Evolutionary conservation across 2,113 vertebrate species (phyloP), one percentile per base, ranked within the genome.

Genomic region (Ctenomys sociabilis): DNA sequence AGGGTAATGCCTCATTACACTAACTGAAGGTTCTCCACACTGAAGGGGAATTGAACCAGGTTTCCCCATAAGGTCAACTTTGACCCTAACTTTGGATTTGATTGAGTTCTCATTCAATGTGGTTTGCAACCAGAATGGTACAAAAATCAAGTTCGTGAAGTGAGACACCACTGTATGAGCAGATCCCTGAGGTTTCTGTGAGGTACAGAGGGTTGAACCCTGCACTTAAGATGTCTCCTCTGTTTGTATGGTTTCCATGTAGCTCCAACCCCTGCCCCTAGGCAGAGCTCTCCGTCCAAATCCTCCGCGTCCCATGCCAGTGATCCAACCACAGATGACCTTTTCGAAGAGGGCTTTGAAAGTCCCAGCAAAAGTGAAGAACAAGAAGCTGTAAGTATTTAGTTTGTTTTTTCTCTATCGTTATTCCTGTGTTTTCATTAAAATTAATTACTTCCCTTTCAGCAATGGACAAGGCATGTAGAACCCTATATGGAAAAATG

Each of bases 351-450:
- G 97, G 99, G 99, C 0, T 99, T 99, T 98, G 99, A 99, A 98
- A 99, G 99, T 97, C 99, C 99, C 52, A 99, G 99, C 98, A 99
- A 99, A 98, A 99, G 99, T 14, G 99, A 99, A 98, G 99, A 99
- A 98, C 99, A 99, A 96, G 99, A 99, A 92, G 98, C 99, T 98
- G 99, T 99, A 98, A 99, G 99, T 99, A 97, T 26, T 68, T 54
- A 5, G 12, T 64, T 68, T 61, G 9, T 30, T 61, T 9, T 88
- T 72, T 90, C 73, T 64, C 0, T 85, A 37, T 49, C 57, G 12
- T 30, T 54, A 17, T 88, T 73, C 75, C 66, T 59, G 0, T 85
- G 66, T 37, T 93, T 80, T 24, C n/a, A 61, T 90, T 85, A 77
- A 81, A 43, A 43, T 82, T 61, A 19, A 88, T 78, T 78, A 49